These are phyloP conservation scores for Batillaria attramentaria DNA, from an alignment of 1,140 invertebrate genomes.

Conservation along the genomic window DNA sequence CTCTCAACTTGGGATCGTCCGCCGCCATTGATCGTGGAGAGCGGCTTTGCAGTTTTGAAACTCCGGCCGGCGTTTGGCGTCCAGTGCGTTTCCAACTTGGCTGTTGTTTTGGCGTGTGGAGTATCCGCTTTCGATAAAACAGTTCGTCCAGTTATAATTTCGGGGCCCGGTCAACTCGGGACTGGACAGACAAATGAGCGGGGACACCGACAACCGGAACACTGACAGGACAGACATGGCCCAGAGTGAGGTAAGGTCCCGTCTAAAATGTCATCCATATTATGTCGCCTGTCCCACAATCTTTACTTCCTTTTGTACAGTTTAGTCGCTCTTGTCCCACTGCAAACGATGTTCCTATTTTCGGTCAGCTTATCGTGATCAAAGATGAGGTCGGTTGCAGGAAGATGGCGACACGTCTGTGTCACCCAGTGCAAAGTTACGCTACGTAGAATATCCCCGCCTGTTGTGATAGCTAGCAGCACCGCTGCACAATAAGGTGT, in stretches of 20 bases:
- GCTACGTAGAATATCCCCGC: background rate
- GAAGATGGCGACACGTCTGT: background rate
- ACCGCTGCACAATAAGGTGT: too few species aligned
- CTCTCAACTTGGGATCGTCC: slow-evolving; percentile 18
- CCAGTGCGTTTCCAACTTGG: background rate
- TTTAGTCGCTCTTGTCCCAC: background rate
- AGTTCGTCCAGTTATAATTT: slow-evolving; percentile 1
- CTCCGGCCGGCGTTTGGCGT: slow-evolving; percentile 10
- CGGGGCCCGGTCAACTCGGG: slow-evolving; percentile 23
- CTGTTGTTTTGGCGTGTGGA: background rate
- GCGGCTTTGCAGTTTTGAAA: slow-evolving; percentile 14
- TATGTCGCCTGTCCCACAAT: slow-evolving; percentile 1
- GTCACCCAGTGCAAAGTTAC: background rate
- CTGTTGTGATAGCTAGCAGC: too few species aligned
- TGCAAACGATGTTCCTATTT: background rate
- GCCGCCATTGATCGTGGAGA: slow-evolving; percentile 26
- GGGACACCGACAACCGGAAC: background rate
- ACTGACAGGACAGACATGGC: background rate
- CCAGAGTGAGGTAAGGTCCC: slow-evolving; percentile 10
- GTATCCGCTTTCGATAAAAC: background rate
- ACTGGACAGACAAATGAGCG: slow-evolving; percentile 6
- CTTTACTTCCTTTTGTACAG: background rate
- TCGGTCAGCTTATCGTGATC: background rate
- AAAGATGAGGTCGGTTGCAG: background rate
- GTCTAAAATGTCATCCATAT: slow-evolving; percentile 10